phyloP scores from a whole-genome alignment of 37 sponge, comb jelly and placozoan species.

The Cladorhizidae sp. region DNA sequence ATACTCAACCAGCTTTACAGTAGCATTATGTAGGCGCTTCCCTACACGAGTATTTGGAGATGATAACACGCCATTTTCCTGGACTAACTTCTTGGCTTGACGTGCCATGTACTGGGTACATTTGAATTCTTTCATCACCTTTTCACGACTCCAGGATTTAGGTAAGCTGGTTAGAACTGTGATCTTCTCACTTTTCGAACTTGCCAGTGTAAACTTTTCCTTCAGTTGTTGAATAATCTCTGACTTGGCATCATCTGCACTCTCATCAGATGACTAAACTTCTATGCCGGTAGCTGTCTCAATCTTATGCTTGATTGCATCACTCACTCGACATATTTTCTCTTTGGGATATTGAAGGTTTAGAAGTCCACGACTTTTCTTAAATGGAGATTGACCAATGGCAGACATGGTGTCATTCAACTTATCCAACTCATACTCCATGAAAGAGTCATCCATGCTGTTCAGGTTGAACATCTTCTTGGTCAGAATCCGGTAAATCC shows the following conservation, averaged over 20 bases:
- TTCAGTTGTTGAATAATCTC: constrained; percentile 42
- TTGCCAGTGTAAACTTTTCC: constrained; percentile 22
- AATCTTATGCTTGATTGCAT: too few species aligned
- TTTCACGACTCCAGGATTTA: constrained; percentile 15
- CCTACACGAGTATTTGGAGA: constrained; percentile 33
- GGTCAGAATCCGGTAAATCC: too few species aligned
- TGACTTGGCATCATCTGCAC: background rate
- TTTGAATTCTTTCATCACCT: constrained; percentile 23
- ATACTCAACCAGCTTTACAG: constrained; percentile 31
- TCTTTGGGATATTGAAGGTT: too few species aligned
- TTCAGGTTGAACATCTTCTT: too few species aligned
- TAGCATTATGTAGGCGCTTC: background rate
- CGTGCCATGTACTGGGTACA: constrained; percentile 23
- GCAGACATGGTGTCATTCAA: too few species aligned
- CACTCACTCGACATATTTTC: too few species aligned
- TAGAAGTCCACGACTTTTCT: too few species aligned
- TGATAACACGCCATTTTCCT: constrained; percentile 13
- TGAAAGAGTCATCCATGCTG: too few species aligned
- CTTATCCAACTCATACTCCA: too few species aligned
- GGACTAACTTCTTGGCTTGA: constrained; percentile 29
- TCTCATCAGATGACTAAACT: too few species aligned
- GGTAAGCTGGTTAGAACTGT: constrained; percentile 26
- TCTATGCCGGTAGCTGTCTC: too few species aligned
- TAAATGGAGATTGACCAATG: too few species aligned
- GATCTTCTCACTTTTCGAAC: constrained; percentile 33